A percentile compares a stretch with the other conserved stretches of the same genome.
phyloP scores from a whole-genome alignment of 2,113 vertebrate genomes.

The Mus pahari region DNA sequence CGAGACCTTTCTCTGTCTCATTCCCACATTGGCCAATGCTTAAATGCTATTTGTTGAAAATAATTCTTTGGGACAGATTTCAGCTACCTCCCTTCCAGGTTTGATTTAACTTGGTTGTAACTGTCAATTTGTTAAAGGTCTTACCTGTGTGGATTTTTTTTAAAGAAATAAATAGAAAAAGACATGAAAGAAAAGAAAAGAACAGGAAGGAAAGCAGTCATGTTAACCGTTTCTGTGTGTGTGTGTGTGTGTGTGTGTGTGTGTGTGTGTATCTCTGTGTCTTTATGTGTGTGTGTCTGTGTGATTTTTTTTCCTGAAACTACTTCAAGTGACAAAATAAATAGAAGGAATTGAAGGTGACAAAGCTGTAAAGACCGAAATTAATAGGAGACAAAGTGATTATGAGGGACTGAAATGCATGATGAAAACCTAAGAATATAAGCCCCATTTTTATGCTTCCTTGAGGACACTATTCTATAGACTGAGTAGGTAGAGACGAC shows the following conservation, averaged over 20 bases:
- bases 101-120: slow-evolving; percentile 89
- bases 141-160: slow-evolving; percentile 88
- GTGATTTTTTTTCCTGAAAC: slow-evolving; percentile 60
- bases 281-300: neutral
- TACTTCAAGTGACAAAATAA: slow-evolving; percentile 73
- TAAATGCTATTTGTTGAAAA: slow-evolving; percentile 82
- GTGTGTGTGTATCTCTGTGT: neutral
- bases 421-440: slow-evolving; percentile 80
- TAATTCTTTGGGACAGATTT: slow-evolving; percentile 86
- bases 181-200: slow-evolving; percentile 29
- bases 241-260: neutral
- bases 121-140: slow-evolving; percentile 89
- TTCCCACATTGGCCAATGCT: slow-evolving; percentile 68
- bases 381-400: slow-evolving; percentile 53
- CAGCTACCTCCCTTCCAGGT: slow-evolving; percentile 90
- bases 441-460: slow-evolving; percentile 82
- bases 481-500: slow-evolving; percentile 82
- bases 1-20: slow-evolving; percentile 79
- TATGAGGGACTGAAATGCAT: slow-evolving; percentile 70
- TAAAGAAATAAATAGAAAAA: slow-evolving; percentile 48
- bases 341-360: slow-evolving; percentile 37
- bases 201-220: slow-evolving; percentile 31
- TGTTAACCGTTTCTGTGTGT: slow-evolving; percentile 49
- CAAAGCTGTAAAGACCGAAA: slow-evolving; percentile 69
- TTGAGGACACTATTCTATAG: slow-evolving; percentile 82